Conservation (phyloP, 2,113 vertebrate genomes). For the Azemiops feae region DNA sequence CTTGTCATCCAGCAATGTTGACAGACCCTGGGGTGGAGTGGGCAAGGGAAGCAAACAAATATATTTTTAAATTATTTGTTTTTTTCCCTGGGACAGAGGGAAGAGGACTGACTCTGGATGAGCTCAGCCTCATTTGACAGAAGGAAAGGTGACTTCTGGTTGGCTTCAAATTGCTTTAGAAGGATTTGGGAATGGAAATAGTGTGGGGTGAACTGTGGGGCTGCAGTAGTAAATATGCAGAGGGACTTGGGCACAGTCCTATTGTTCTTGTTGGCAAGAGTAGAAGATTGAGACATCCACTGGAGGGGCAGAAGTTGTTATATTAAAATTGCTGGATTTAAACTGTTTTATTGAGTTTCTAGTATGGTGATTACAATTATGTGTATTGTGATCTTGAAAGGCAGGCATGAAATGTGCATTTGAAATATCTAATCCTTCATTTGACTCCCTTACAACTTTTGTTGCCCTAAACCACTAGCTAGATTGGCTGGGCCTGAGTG, state of each 20-base stretch:
- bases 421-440: neutral
- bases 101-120: neutral
- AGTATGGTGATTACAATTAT: neutral
- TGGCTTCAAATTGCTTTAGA: neutral
- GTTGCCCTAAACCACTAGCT: neutral
- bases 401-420: neutral
- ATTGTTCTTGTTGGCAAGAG: neutral
- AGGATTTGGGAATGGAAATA: neutral
- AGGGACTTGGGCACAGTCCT: neutral
- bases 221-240: neutral
- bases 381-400: neutral
- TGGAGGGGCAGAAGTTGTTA: neutral
- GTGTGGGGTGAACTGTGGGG: neutral
- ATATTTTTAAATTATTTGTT: neutral
- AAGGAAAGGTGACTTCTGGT: neutral
- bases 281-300: neutral
- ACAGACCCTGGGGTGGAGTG: neutral
- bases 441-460: neutral
- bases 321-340: neutral
- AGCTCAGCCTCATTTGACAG: neutral
- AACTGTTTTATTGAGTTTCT: neutral
- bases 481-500: neutral
- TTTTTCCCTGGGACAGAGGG: neutral
- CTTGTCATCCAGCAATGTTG: neutral
- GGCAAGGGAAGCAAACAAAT: neutral